Base-by-base conservation (phyloP, 1,140 invertebrate species). In the Lasioglossum albipes region DNA sequence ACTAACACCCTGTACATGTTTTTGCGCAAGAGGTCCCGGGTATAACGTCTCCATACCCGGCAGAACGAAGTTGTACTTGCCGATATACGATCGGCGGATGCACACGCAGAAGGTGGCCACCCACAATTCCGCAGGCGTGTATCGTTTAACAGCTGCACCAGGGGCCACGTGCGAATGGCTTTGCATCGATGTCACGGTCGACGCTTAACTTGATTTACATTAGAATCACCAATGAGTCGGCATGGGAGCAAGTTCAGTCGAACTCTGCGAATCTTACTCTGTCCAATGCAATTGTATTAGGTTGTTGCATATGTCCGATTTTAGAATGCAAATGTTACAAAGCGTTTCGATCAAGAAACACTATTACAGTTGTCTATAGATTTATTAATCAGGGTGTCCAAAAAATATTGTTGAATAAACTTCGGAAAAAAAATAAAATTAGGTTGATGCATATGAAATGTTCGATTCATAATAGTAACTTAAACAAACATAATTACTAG, bases 71-170 rank as follows among this genome's bases (percentile, higher is more conserved):
- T 91, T 91, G 91, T 92, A 90, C 87, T 89, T 87, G 90, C 88
- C 91, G 90, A 92, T 92, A 91, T 91, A 91, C 90, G 91, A 93
- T 93, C 91, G 90, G 85, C 76, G 70, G 89, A 90, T 87, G 85
- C 84, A 84, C 88, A 87, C 86, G 90, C 84, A 84, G 78, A 87
- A 90, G 85, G 81, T 89, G 88, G 88, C 92, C 92, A 93, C 92
- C 92, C 92, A 91, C 91, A 87, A 92, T 91, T 90, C 86, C 68
- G 68, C 74, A 75, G 67, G 64, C 83, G 64, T 85, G 82, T 86
- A 87, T 88, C 83, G 76, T 87, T 90, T 87, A 87, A 86, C 87
- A 80, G 85, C 87, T 86, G 77, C 82, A 84, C 84, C 87, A 76
- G 76, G 77, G 76, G 87, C 89, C 66, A 62, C 57, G 72, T 27